Percentiles rank a stretch among this genome's conserved stretches.
Conservation (phyloP, 2,113 vertebrate genomes). For the Atlantisia rogersi region DNA sequence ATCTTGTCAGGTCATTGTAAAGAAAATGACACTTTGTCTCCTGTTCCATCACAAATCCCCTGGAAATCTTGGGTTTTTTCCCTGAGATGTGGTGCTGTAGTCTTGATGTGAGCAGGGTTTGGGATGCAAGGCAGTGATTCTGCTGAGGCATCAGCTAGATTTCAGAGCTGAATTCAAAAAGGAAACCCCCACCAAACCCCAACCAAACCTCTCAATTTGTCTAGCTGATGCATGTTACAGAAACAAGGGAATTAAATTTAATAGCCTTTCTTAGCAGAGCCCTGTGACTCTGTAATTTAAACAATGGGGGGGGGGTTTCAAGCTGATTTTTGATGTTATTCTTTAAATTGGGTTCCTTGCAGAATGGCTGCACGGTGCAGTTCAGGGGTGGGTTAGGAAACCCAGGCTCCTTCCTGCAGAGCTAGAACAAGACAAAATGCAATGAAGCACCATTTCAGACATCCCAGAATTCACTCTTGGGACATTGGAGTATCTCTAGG, state of each 20-base stretch:
- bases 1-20: background rate
- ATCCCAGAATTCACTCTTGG: background rate
- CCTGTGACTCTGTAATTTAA: background rate
- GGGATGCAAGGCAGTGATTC: background rate
- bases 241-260: background rate
- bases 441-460: background rate
- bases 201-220: background rate
- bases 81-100: background rate
- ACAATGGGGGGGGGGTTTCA: background rate
- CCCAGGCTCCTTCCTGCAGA: background rate
- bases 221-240: background rate
- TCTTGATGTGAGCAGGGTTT: background rate
- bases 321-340: background rate
- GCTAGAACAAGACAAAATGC: background rate
- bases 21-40: background rate
- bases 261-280: background rate
- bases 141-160: slow-evolving; percentile 21
- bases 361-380: background rate
- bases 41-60: background rate
- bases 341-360: background rate
- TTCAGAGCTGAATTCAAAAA: slow-evolving; percentile 17
- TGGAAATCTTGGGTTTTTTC: background rate
- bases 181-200: no score
- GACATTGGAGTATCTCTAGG: background rate
- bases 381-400: background rate